Evolutionary conservation across 2,113 vertebrate genomes (phyloP).

Genomic region (Erythrocercus mccallii): DNA sequence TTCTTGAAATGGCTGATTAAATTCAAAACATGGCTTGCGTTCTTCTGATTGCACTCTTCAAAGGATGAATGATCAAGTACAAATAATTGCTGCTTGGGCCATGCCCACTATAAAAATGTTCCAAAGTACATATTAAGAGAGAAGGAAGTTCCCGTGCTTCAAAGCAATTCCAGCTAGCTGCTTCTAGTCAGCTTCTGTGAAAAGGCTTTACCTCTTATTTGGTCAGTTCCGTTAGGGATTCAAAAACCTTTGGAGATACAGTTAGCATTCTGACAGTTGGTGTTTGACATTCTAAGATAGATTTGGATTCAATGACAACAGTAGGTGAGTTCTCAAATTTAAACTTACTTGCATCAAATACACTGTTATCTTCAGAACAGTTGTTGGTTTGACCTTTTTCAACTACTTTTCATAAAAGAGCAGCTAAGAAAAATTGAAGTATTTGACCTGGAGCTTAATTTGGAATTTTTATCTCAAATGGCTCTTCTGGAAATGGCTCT

Average conservation of each 20-base stretch:
- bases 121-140: conserved; percentile 22
- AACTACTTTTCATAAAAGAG: not conserved
- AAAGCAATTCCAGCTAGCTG: not conserved
- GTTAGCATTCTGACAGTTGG: not conserved
- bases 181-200: not conserved
- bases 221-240: not conserved
- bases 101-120: not conserved
- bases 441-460: not conserved
- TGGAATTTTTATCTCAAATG: not conserved
- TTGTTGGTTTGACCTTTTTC: not conserved
- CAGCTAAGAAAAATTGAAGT: not conserved
- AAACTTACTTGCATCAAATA: not conserved
- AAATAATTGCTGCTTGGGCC: not conserved
- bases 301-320: not conserved
- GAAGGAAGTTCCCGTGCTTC: conserved; percentile 7
- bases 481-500: not conserved
- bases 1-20: not conserved
- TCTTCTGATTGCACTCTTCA: not conserved
- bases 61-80: not conserved
- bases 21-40: not conserved
- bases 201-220: not conserved
- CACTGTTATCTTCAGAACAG: not conserved
- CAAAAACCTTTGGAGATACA: not conserved
- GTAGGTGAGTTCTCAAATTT: conserved; percentile 2
- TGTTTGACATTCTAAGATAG: not conserved